Evolutionary conservation across 2,113 vertebrate species (phyloP).

Genomic region (Gila orcuttii): DNA sequence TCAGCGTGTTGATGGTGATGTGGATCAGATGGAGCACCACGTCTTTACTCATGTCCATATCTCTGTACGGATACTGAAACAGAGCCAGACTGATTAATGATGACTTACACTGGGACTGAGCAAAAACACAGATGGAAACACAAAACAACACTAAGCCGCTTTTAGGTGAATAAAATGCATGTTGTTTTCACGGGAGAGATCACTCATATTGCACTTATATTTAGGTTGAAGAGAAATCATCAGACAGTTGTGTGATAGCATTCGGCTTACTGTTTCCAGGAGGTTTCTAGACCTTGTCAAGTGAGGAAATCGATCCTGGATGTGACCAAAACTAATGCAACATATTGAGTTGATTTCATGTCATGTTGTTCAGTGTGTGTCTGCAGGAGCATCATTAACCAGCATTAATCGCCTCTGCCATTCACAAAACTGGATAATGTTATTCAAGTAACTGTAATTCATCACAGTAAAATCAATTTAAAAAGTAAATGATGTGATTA

Average conservation of each 20-base stretch:
- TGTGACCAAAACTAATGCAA: background rate
- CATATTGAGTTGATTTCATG: background rate
- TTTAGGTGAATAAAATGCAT: background rate
- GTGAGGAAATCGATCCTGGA: background rate
- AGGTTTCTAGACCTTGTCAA: background rate
- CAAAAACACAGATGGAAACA: background rate
- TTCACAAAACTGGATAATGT: too few relatives aligned
- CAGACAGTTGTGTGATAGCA: background rate
- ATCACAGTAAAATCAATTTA: background rate
- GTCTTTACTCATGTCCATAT: slow-evolving; percentile 95
- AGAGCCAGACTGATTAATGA: background rate
- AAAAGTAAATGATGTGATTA: background rate
- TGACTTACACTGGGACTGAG: background rate
- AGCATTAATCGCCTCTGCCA: background rate
- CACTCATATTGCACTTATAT: too few relatives aligned
- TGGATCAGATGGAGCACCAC: slow-evolving; percentile 92
- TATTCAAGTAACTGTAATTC: background rate
- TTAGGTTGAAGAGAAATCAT: background rate
- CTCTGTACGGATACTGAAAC: slow-evolving; percentile 93
- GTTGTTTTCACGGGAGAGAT: background rate
- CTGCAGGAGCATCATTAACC: background rate
- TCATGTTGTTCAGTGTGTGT: background rate
- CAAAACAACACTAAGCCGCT: background rate
- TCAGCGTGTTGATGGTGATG: slow-evolving; percentile 97
- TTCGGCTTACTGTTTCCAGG: background rate